Base-by-base conservation (phyloP, 2,888 invertebrate genomes). In the Chirona hameri region DNA sequence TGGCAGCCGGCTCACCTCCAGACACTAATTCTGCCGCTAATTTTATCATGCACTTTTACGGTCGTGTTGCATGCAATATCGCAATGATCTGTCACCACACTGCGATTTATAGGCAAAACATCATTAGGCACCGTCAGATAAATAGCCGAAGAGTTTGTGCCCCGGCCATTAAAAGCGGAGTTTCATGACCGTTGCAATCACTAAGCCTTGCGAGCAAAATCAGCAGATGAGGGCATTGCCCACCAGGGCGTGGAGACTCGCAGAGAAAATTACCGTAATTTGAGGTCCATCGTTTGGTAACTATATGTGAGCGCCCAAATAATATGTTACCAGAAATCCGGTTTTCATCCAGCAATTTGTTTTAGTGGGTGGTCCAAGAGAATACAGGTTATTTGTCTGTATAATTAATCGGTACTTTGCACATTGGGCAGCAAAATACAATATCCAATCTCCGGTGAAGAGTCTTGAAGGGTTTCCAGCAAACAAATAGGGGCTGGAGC, bases 81-180 rank as follows among this genome's bases (percentile, higher is more conserved):
- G 72, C 72, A 72, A 72, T 72, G 72, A 72, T 72, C 72, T 72
- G 72, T 72, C 72, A 72, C 72, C 72, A 72, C 72, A 72, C 31
- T 31, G 72, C 18, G 29, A 72, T 72, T 72, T 72, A 72, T 72
- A 31, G 72, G 72, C 14, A 72, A 72, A 72, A 72, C 72, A 72
- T 29, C 31, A 72, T 72, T 72, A 31, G 72, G 72, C 7, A 4
- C 72, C 31, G 72, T 72, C 72, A 72, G 72, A 31, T 31, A 31
- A 31, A 72, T 27, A 21, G 72, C 14, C 0, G 18, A 18, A 72
- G 72, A 72, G 72, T 27, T 31, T 72, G 72, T 31, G 72, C 27
- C 31, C 72, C 2, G 72, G 72, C 15, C 72, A 18, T 72, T 72
- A 72, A 72, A 72, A 14, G 27, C 31, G 0, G 72, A 3, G 72